A percentile compares a stretch with the other conserved stretches of the same genome.
phyloP scores from a whole-genome alignment of 2,888 invertebrate species.

The Strigamia crassipes region DNA sequence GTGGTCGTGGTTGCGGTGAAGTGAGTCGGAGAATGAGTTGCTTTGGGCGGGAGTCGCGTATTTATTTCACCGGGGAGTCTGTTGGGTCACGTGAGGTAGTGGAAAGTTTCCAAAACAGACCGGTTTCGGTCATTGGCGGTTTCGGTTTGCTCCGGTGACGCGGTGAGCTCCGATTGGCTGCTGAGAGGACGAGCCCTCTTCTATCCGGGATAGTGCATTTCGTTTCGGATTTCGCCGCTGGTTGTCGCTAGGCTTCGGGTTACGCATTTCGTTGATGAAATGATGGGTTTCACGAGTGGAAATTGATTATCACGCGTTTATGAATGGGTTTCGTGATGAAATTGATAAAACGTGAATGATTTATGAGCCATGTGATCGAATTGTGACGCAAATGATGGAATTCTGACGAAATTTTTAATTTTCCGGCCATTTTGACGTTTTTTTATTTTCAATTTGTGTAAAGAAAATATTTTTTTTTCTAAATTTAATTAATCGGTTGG shows the following conservation, averaged over 20 bases:
- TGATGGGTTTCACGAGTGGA: background rate
- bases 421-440: no score
- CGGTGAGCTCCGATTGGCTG: background rate
- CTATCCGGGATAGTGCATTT: background rate
- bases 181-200: background rate
- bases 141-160: background rate
- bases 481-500: no score
- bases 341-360: background rate
- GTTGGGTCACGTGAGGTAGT: slow-evolving; percentile 44
- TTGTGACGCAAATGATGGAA: no score
- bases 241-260: background rate
- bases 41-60: background rate
- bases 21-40: background rate
- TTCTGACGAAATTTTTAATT: no score
- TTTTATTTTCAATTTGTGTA: no score
- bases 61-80: background rate
- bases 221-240: background rate
- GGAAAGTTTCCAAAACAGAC: slow-evolving; percentile 44
- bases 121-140: slow-evolving; percentile 24
- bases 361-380: background rate
- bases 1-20: background rate
- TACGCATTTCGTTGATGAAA: background rate
- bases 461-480: no score
- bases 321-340: background rate
- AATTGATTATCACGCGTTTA: background rate